phyloP scores from a whole-genome alignment of 2,797 vertebrate species.

The Enteromius radiatus region DNA sequence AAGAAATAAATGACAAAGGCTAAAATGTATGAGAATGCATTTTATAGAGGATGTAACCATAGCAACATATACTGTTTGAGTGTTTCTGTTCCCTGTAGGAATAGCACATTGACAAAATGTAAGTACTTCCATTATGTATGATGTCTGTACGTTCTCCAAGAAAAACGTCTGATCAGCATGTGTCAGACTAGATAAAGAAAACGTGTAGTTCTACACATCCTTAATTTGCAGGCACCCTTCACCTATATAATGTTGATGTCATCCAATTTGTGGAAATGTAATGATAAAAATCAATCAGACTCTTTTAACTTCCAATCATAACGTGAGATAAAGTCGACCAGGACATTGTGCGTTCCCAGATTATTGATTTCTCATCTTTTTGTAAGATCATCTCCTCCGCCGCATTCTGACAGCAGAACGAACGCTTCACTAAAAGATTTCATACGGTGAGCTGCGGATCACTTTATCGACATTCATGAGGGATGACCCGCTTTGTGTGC shows the following conservation, averaged over 20 bases:
- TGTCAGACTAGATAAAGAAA: not conserved
- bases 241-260: not conserved
- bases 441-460: constrained; percentile 7
- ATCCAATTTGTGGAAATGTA: not conserved
- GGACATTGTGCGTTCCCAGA: constrained; percentile 5
- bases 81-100: not conserved
- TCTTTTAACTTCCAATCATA: not conserved
- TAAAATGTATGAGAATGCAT: not conserved
- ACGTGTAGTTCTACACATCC: not conserved
- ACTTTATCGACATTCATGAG: constrained; percentile 45
- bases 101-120: not conserved
- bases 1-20: not conserved
- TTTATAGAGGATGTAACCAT: not conserved
- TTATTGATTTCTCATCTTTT: constrained; percentile 34
- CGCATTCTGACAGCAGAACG: constrained; percentile 25
- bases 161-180: not conserved
- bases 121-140: not conserved
- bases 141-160: not conserved
- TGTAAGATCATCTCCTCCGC: not conserved
- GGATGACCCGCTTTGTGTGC: constrained; percentile 12
- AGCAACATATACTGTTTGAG: not conserved
- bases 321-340: not conserved
- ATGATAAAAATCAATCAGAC: not conserved
- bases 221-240: not conserved
- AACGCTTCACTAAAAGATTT: constrained; percentile 29